These are phyloP conservation scores for Chascanopsetta lugubris DNA, from an alignment of 2,113 vertebrate genomes.

Conservation along the genomic window DNA sequence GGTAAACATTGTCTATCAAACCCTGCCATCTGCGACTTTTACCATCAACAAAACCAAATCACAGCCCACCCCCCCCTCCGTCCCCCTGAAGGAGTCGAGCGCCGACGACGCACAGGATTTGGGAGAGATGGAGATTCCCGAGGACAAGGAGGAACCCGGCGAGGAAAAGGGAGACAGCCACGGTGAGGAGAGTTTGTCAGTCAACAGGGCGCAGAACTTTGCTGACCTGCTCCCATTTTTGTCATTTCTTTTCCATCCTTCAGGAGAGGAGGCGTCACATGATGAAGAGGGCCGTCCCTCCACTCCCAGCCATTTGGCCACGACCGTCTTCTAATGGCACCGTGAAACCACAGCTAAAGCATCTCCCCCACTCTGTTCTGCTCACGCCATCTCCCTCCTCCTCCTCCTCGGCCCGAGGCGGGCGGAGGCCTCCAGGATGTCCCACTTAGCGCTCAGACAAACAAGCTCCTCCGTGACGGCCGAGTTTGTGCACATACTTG, in stretches of 20 bases:
- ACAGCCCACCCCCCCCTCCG: not conserved
- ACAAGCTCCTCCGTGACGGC: constrained; percentile 56
- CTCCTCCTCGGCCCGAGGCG: constrained; percentile 5
- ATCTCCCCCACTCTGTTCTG: constrained; percentile 22
- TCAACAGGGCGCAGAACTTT: constrained; percentile 6
- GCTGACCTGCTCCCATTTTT: constrained; percentile 1
- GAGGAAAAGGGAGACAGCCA: constrained; percentile 48
- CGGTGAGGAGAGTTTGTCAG: constrained; percentile 43
- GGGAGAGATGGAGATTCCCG: constrained; percentile 46
- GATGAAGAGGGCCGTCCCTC: constrained; percentile 52
- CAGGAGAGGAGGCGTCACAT: constrained; percentile 51
- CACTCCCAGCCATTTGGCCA: constrained; percentile 49
- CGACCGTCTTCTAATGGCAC: constrained; percentile 46
- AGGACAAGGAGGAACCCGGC: constrained; percentile 40
- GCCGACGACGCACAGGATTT: constrained; percentile 60
- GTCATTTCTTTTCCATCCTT: constrained; percentile 23
- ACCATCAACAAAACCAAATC: not conserved
- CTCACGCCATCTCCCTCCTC: constrained; percentile 28
- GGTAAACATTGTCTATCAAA: constrained; percentile 37
- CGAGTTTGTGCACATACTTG: constrained; percentile 73
- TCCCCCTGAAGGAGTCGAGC: constrained; percentile 55
- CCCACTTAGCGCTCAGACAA: constrained; percentile 70
- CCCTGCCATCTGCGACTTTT: not conserved
- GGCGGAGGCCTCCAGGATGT: constrained; percentile 41
- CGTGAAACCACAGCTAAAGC: constrained; percentile 25